These are phyloP conservation scores for Arnoldichthys spilopterus DNA, from an alignment of 2,797 vertebrate species.

Conservation along the genomic window DNA sequence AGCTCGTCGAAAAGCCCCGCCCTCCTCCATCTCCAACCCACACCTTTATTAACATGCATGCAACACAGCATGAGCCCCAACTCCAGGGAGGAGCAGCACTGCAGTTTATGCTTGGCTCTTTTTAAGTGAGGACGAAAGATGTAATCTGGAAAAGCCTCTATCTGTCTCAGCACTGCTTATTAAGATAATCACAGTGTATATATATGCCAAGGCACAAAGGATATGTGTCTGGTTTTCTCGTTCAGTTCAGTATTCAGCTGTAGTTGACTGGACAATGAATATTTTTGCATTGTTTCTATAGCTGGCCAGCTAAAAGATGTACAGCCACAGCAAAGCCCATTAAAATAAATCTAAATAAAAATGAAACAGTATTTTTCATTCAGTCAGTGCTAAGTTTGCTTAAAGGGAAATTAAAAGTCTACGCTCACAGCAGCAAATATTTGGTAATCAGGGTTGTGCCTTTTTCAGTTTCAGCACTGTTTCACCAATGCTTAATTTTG, in stretches of 20 bases:
- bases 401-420: neutral
- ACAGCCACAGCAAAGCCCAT: neutral
- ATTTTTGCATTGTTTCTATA: neutral
- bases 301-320: neutral
- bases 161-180: slow-evolving; percentile 27
- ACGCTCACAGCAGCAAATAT: slow-evolving; percentile 1
- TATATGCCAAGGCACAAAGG: slow-evolving; percentile 1
- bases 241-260: neutral
- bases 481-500: slow-evolving; percentile 38
- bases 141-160: slow-evolving; percentile 35
- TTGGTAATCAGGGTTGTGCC: neutral
- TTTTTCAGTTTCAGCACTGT: slow-evolving; percentile 5
- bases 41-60: slow-evolving; percentile 60
- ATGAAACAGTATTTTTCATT: neutral
- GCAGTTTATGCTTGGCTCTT: slow-evolving; percentile 34
- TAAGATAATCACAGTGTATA: slow-evolving; percentile 35
- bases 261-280: neutral
- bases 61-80: slow-evolving; percentile 41
- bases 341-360: neutral
- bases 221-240: neutral
- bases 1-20: slow-evolving; percentile 42
- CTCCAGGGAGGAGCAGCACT: slow-evolving; percentile 45
- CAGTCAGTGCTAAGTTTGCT: neutral
- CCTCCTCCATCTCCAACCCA: slow-evolving; percentile 44
- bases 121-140: slow-evolving; percentile 37